These are phyloP conservation scores for Lipophrys pholis DNA, from an alignment of 2,113 vertebrate genomes.

Conservation along the genomic window DNA sequence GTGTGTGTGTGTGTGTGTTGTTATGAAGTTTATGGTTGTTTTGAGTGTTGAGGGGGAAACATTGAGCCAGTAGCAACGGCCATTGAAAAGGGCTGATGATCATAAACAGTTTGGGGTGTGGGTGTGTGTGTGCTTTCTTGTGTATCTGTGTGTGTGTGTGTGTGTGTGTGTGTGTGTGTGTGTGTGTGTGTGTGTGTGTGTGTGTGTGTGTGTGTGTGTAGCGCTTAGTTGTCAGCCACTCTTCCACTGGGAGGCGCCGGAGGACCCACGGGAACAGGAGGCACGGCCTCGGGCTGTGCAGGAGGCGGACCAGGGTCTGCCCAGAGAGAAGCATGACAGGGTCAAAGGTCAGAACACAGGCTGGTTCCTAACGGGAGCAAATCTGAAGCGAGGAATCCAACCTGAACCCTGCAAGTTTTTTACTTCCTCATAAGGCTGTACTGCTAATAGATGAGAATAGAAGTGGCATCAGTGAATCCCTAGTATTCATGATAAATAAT, in stretches of 20 bases:
- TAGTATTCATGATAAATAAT: too few species aligned
- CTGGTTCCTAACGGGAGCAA: too few species aligned
- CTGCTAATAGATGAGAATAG: too few species aligned
- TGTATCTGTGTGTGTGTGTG: conserved; percentile 33
- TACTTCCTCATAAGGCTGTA: too few species aligned
- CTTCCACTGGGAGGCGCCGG: conserved; percentile 81
- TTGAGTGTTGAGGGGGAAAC: conserved; percentile 36
- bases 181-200: conserved; percentile 38
- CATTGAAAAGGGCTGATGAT: conserved; percentile 48
- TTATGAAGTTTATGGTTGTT: conserved; percentile 19
- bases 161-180: conserved; percentile 10
- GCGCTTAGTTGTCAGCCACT: conserved; percentile 77
- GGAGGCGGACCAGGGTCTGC: conserved; percentile 76
- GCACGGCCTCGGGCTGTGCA: conserved; percentile 87
- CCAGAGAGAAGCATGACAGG: not conserved
- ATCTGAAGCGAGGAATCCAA: too few species aligned
- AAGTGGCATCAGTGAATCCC: too few species aligned
- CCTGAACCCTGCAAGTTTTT: too few species aligned
- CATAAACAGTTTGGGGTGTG: conserved; percentile 25
- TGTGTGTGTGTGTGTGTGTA: conserved; percentile 17
- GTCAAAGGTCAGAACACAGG: too few species aligned
- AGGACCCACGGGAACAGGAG: conserved; percentile 83
- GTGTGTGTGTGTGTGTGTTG: conserved; percentile 22
- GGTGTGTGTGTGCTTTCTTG: conserved; percentile 21
- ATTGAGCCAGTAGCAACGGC: conserved; percentile 66